A percentile compares a stretch with the other conserved stretches of the same genome.
Conservation (phyloP, 2,797 vertebrate genomes). For the Falco concolor region DNA sequence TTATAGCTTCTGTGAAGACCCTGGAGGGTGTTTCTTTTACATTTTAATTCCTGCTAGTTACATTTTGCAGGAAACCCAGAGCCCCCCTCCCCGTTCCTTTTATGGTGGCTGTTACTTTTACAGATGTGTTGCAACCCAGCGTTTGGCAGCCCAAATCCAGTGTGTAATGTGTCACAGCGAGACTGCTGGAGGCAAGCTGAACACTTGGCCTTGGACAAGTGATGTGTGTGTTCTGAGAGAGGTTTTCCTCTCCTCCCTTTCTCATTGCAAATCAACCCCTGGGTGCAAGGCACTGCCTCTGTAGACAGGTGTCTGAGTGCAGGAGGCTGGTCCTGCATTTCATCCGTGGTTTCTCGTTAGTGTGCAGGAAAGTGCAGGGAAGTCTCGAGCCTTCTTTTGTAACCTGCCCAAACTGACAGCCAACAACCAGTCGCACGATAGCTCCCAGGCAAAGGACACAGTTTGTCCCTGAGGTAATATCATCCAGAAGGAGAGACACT, state of each 20-base stretch:
- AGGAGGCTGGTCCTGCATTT: not conserved
- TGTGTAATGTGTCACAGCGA: not conserved
- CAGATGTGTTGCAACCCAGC: not conserved
- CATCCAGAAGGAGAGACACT: not conserved
- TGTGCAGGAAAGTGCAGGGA: not conserved
- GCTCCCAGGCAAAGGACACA: not conserved
- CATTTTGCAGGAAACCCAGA: not conserved
- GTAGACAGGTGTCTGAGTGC: not conserved
- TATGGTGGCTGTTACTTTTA: not conserved
- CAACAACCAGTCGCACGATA: not conserved
- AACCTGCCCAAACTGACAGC: not conserved
- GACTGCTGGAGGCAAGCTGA: rapidly evolving
- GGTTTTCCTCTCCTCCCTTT: not conserved
- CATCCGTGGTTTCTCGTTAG: not conserved
- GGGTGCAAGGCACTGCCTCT: not conserved
- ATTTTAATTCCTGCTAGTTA: conserved; percentile 17
- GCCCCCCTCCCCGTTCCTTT: not conserved
- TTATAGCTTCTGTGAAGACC: conserved; percentile 26
- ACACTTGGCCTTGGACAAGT: not conserved
- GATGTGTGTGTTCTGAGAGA: rapidly evolving
- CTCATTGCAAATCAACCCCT: not conserved
- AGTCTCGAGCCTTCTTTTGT: not conserved
- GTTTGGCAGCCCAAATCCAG: not conserved
- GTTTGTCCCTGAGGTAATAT: not conserved
- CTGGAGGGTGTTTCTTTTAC: not conserved